phyloP scores from a whole-genome alignment of 2,113 vertebrate genomes.

The Mus pahari region DNA sequence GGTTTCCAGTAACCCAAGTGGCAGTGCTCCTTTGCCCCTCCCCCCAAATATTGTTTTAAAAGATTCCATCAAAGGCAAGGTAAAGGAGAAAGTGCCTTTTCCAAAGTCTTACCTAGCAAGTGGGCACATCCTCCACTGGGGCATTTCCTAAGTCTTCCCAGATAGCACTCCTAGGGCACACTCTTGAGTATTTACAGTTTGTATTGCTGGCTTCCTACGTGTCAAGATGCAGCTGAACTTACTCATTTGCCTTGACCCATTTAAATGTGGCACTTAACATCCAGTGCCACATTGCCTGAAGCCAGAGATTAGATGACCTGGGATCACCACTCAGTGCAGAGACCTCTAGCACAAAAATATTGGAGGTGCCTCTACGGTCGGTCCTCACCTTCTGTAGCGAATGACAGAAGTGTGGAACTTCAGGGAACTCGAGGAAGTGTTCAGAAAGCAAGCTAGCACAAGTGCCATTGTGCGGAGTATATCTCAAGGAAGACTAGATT shows the following conservation, averaged over 20 bases:
- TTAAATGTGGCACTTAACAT: conserved; percentile 33
- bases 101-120: background rate
- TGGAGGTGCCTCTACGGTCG: background rate
- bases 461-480: background rate
- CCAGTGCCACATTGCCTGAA: background rate
- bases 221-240: conserved; percentile 50
- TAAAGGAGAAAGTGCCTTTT: conserved; percentile 10
- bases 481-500: background rate
- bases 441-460: background rate
- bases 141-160: conserved; percentile 17
- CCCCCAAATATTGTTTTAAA: background rate
- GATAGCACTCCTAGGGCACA: background rate
- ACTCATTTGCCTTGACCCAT: conserved; percentile 48
- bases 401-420: background rate
- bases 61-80: background rate
- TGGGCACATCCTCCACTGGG: background rate
- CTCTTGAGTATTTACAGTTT: conserved; percentile 49
- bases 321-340: background rate
- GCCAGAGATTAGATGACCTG: background rate
- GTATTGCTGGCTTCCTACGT: conserved; percentile 12
- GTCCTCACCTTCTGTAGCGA: background rate
- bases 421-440: background rate
- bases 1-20: background rate
- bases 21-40: background rate
- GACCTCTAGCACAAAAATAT: background rate